Base-by-base conservation (phyloP, 2,113 vertebrate species). In the Oncorhynchus keta region DNA sequence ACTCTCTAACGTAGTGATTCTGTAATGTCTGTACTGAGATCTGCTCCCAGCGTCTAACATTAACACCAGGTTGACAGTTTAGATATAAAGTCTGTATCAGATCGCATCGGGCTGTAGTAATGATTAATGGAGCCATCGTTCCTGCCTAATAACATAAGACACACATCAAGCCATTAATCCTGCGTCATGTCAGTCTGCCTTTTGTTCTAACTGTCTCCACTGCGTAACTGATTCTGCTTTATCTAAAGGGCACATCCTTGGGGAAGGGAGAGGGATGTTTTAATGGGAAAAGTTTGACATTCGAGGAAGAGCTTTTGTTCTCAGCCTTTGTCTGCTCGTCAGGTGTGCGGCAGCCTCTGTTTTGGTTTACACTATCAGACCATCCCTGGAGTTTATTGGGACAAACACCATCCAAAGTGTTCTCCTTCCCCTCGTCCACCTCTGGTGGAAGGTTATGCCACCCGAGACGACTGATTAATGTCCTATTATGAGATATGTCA, bases 241-340 rank as follows among this genome's bases (percentile, higher is more conserved):
- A 22, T 61, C 59, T 61, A n/a, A 39, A 61, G 59, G 59, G 18
- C 59, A 61, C n/a, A 61, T 62, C 59, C 59, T 68, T 68, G 28
- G 6, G 14, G 35, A 39, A 80, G 67, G 24, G 32, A 62, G 12
- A 64, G n/a, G 26, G 62, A 9, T 14, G 45, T 45, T 64, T 2
- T 28, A 24, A 35, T 67, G 70, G 72, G 80, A 69, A 80, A 79
- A 35, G 28, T 68, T 75, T 77, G 71, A 13, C 59, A 62, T 14
- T 14, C 7, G 64, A 28, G 6, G 8, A 18, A 35, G 3, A 68
- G 24, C 20, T 65, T 72, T 68, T 22, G 22, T 64, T 75, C 2
- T 24, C 13, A 28, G 3, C n/a, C 14, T 70, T 55, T 39, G 26
- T 72, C 71, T 20, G 3, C 26, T 24, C 0, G 13, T 2, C 51